A percentile compares a stretch with the other conserved stretches of the same genome.
These are phyloP conservation scores for Bolinopsis microptera DNA, from an alignment of 37 sponge, comb jelly and placozoan genomes.

Conservation along the genomic window DNA sequence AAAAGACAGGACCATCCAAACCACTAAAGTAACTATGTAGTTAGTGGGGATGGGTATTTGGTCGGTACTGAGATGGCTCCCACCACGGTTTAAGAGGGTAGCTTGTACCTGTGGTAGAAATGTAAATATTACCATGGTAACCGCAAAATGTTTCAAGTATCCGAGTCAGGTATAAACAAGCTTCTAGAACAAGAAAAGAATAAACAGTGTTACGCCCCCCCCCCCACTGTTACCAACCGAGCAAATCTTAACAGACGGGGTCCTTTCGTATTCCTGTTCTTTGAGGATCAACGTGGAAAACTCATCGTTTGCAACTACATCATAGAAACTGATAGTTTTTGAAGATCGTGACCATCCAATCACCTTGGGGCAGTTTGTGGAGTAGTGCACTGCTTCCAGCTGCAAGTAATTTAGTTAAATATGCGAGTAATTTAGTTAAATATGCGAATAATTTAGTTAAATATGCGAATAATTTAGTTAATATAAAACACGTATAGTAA, in stretches of 20 bases:
- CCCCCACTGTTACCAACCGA: background rate
- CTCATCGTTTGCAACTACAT: background rate
- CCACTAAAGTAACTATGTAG: background rate
- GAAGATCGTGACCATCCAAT: background rate
- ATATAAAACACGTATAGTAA: too few relatives aligned
- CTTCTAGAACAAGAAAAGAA: too few relatives aligned
- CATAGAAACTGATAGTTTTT: background rate
- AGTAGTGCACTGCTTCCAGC: background rate
- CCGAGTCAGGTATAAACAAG: too few relatives aligned
- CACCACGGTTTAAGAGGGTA: background rate
- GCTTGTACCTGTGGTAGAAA: background rate
- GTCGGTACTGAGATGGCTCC: constrained; percentile 14
- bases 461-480: too few relatives aligned
- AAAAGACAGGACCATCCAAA: background rate
- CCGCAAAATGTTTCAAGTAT: too few relatives aligned
- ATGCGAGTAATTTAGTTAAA: too few relatives aligned
- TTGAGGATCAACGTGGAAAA: background rate
- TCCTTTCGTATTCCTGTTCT: background rate
- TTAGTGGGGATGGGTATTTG: background rate
- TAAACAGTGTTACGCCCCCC: too few relatives aligned
- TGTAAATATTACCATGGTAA: background rate
- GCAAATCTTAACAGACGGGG: background rate
- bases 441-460: too few relatives aligned
- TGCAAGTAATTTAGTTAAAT: too few relatives aligned
- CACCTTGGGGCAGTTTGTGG: background rate